Percentiles rank a stretch among this genome's conserved stretches.
phyloP scores from a whole-genome alignment of 2,888 invertebrate species.

The Limulus polyphemus region DNA sequence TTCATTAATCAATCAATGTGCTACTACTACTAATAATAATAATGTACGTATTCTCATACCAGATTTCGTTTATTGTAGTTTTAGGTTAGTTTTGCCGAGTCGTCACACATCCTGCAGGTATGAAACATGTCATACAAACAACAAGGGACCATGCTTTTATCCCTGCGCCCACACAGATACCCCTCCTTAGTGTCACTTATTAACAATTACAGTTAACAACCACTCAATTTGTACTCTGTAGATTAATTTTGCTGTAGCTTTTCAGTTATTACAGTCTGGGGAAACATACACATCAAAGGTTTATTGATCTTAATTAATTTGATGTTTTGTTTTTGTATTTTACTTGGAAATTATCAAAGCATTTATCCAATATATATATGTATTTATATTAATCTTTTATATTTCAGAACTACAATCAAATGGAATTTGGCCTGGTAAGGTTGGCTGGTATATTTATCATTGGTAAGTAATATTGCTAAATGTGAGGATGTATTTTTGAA shows the following conservation, averaged over 20 bases:
- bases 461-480: constrained; percentile 48
- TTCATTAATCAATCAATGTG: too few species aligned
- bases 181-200: too few species aligned
- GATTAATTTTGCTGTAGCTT: background rate
- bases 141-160: too few species aligned
- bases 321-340: background rate
- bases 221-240: background rate
- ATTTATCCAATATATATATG: background rate
- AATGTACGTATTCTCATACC: too few species aligned
- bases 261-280: background rate
- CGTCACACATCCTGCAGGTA: too few species aligned
- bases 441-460: constrained; percentile 81
- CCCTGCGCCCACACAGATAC: too few species aligned
- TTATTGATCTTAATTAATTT: background rate
- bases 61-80: too few species aligned
- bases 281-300: background rate
- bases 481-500: too few species aligned
- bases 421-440: constrained; percentile 82
- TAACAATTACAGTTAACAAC: background rate
- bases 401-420: constrained; percentile 72
- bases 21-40: too few species aligned
- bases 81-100: too few species aligned
- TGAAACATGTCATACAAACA: too few species aligned
- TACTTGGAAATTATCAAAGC: background rate
- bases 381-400: constrained; percentile 16